These are phyloP conservation scores for Melipona beecheii DNA, from an alignment of 2,888 invertebrate species.

Conservation along the genomic window DNA sequence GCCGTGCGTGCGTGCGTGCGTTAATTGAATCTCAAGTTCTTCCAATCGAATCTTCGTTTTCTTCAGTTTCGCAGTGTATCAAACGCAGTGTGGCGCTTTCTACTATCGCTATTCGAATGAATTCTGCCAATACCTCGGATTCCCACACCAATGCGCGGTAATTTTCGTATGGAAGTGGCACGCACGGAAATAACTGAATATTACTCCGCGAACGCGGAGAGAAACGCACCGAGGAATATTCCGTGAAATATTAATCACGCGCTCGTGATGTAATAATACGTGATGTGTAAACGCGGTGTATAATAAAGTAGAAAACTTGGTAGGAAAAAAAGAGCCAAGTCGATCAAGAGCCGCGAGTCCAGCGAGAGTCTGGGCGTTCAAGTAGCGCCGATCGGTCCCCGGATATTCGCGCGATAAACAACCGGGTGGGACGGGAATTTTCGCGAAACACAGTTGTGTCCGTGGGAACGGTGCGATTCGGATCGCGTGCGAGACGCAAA, in stretches of 20 bases:
- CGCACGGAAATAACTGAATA: neutral
- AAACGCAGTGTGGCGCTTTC: neutral
- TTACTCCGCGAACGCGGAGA: neutral
- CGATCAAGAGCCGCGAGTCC: no score
- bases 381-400: neutral
- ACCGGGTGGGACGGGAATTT: neutral
- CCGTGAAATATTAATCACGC: no score
- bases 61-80: neutral
- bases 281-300: no score
- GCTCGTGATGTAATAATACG: no score
- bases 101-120: neutral
- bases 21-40: neutral
- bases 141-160: neutral
- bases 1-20: neutral
- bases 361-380: no score
- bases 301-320: no score
- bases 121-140: neutral
- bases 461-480: neutral
- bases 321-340: no score
- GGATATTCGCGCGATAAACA: neutral
- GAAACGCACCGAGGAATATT: neutral
- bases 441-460: neutral
- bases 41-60: neutral
- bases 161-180: neutral
- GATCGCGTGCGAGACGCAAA: conserved; percentile 22